phyloP scores from a whole-genome alignment of 2,797 vertebrate species.

The Pipistrellus kuhlii region DNA sequence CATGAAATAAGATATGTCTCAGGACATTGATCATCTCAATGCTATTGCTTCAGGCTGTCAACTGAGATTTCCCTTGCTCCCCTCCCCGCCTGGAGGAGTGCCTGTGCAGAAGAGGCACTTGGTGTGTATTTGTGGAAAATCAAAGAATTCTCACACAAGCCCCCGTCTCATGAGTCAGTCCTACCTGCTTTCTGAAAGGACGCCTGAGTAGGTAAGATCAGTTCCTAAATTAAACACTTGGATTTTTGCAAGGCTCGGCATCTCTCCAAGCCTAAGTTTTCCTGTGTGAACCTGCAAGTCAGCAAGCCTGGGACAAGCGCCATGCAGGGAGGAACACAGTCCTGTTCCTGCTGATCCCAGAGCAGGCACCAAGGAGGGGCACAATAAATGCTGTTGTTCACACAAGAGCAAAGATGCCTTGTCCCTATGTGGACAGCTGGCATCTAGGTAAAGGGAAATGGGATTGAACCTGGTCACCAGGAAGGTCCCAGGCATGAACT shows the following conservation, averaged over 20 bases:
- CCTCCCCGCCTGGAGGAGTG: neutral
- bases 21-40: neutral
- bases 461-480: neutral
- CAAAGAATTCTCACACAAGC: neutral
- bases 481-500: neutral
- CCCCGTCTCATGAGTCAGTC: neutral
- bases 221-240: neutral
- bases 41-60: neutral
- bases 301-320: neutral
- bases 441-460: neutral
- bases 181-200: neutral
- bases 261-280: neutral
- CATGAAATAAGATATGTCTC: neutral
- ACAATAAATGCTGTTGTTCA: neutral
- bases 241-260: neutral
- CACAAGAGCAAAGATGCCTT: neutral
- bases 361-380: neutral
- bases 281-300: neutral
- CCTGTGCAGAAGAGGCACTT: neutral
- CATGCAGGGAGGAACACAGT: rapidly evolving
- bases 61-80: neutral
- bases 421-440: neutral
- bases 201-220: neutral
- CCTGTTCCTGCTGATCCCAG: neutral
- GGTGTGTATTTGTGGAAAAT: neutral